Evolutionary conservation across 2,113 vertebrate genomes (phyloP).

Genomic region (Puffinus mauretanicus): DNA sequence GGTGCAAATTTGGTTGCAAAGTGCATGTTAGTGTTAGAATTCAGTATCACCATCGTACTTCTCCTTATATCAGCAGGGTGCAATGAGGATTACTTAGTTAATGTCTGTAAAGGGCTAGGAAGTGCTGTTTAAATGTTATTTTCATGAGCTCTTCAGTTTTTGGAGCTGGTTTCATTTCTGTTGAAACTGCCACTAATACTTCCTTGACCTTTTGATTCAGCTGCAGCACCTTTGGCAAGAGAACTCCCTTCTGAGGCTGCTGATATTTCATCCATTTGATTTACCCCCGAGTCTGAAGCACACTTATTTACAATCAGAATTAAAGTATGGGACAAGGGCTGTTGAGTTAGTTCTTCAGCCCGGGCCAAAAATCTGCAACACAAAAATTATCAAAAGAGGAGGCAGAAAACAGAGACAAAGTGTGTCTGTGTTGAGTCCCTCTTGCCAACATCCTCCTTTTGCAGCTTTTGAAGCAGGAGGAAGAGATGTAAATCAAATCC

Average conservation of each 20-base stretch:
- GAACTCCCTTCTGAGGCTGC: neutral
- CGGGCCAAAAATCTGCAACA: neutral
- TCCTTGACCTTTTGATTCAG: constrained; percentile 55
- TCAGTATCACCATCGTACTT: neutral
- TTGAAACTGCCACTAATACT: constrained; percentile 22
- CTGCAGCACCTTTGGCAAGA: constrained; percentile 13
- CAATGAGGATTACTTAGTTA: neutral
- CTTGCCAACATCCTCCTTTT: neutral
- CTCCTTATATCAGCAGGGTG: neutral
- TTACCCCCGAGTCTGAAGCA: neutral
- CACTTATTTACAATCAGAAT: constrained; percentile 34
- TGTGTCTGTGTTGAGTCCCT: fast-evolving
- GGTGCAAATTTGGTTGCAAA: neutral
- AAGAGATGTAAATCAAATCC: constrained; percentile 71
- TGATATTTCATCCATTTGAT: constrained; percentile 11
- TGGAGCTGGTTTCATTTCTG: neutral
- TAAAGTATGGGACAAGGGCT: neutral
- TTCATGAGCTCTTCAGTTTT: neutral
- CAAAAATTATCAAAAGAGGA: neutral
- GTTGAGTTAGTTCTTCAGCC: neutral
- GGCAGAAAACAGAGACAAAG: neutral
- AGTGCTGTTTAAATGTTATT: constrained; percentile 44
- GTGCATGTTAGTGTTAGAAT: neutral
- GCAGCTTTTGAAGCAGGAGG: constrained; percentile 2
- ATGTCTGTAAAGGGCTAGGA: neutral